phyloP scores from a whole-genome alignment of 2,797 vertebrate species.

The Pipistrellus pygmaeus region DNA sequence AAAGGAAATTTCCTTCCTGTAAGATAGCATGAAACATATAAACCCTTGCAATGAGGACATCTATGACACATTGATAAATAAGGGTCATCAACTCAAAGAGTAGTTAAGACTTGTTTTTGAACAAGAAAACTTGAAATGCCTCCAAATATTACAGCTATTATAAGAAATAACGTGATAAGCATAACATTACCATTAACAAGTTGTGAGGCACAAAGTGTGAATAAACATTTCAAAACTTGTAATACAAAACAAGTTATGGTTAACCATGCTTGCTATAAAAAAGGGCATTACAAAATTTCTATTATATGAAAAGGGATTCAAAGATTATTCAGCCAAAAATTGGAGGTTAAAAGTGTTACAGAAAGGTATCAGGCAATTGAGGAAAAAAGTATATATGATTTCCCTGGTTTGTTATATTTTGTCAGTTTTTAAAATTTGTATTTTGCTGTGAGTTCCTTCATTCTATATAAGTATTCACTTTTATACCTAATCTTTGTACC shows the following conservation, averaged over 20 bases:
- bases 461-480: not conserved
- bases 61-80: not conserved
- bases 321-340: not conserved
- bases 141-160: not conserved
- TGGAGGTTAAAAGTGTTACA: not conserved
- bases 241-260: constrained; percentile 15
- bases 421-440: not conserved
- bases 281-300: constrained; percentile 5
- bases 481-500: not conserved
- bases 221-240: constrained; percentile 45
- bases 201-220: not conserved
- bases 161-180: constrained; percentile 18
- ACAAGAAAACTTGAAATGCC: not conserved
- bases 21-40: not conserved
- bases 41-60: not conserved
- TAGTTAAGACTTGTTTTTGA: constrained; percentile 2
- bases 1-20: not conserved
- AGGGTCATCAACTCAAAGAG: not conserved
- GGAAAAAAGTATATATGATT: not conserved
- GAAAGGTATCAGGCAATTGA: not conserved
- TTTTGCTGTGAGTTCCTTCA: not conserved
- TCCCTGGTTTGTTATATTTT: not conserved
- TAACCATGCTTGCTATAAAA: not conserved
- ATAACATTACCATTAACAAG: constrained; percentile 15
- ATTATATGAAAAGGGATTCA: constrained; percentile 38